Evolutionary conservation across 2,113 vertebrate genomes (phyloP).

Genomic region (Urocolius indicus): DNA sequence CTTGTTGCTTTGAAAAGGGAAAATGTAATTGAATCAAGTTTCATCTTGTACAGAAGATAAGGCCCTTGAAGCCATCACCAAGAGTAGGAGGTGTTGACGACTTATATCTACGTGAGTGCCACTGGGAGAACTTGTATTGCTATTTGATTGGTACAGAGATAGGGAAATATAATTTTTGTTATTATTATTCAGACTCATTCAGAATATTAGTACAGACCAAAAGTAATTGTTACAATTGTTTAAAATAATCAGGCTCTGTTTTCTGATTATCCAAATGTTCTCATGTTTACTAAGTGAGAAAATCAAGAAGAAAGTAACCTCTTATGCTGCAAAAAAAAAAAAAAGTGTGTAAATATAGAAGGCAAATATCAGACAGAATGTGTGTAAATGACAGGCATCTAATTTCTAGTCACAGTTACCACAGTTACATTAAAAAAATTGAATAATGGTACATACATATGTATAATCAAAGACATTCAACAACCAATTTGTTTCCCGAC

Average conservation of each 20-base stretch:
- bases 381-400: neutral
- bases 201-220: constrained; percentile 13
- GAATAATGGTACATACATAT: neutral
- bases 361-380: neutral
- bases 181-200: constrained; percentile 28
- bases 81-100: constrained; percentile 30
- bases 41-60: constrained; percentile 48
- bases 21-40: constrained; percentile 5
- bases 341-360: neutral
- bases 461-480: neutral
- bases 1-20: neutral
- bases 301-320: neutral
- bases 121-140: constrained; percentile 34
- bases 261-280: neutral
- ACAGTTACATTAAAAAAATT: constrained; percentile 28
- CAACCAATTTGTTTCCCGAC: neutral
- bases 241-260: constrained; percentile 23
- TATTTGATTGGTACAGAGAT: neutral
- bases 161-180: constrained; percentile 10
- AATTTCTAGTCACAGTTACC: constrained; percentile 19
- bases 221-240: constrained; percentile 47
- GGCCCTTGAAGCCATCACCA: neutral
- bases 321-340: neutral
- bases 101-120: neutral
- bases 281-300: neutral